Conservation (phyloP, 64 coral and sea anemone genomes). For the Porites lutea region DNA sequence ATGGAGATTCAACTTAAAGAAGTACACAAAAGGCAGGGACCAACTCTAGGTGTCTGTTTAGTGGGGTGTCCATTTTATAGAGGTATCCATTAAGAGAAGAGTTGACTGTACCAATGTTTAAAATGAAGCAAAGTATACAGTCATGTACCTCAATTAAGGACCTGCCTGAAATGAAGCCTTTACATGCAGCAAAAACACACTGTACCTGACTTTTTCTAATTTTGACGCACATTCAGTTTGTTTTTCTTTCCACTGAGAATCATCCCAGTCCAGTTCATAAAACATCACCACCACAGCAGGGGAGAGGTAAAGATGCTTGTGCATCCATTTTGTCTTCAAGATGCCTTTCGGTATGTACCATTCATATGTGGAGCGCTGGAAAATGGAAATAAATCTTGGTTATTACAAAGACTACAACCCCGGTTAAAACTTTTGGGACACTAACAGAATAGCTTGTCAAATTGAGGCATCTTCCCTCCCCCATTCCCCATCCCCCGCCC, state of each 20-base stretch:
- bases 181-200: background rate
- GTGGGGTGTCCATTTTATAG: no score
- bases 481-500: no score
- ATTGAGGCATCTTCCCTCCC: no score
- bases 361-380: slow-evolving; percentile 90
- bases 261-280: slow-evolving; percentile 96
- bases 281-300: slow-evolving; percentile 95
- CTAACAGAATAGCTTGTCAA: no score
- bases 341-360: slow-evolving; percentile 98
- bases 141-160: no score
- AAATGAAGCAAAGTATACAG: no score
- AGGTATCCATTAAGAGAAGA: no score
- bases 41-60: no score
- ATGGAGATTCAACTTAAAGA: no score
- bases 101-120: no score
- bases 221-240: slow-evolving; percentile 95
- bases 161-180: no score
- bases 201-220: slow-evolving; percentile 90
- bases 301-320: slow-evolving; percentile 83
- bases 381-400: background rate
- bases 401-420: background rate
- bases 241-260: slow-evolving; percentile 90
- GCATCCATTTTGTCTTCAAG: slow-evolving; percentile 97
- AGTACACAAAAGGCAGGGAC: no score
- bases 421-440: background rate